Conservation (phyloP, 2,797 vertebrate genomes). For the Arnoldichthys spilopterus region DNA sequence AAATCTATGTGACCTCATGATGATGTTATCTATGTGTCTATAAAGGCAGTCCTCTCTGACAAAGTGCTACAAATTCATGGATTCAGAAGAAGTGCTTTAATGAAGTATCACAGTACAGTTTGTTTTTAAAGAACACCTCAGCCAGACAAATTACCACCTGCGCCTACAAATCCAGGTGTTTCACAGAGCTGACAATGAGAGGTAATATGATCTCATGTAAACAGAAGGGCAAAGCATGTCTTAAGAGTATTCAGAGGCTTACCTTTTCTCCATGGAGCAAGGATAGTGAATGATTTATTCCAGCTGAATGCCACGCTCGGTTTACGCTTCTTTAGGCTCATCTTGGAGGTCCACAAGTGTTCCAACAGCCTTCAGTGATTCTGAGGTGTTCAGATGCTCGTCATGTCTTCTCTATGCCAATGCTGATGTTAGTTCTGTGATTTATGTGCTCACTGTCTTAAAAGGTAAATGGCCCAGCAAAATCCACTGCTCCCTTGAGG, state of each 20-base stretch:
- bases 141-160: constrained; percentile 50
- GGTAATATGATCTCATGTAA: constrained; percentile 24
- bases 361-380: constrained; percentile 33
- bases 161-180: constrained; percentile 44
- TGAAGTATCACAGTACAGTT: constrained; percentile 27
- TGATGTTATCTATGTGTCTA: neutral
- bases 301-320: constrained; percentile 77
- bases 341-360: constrained; percentile 54
- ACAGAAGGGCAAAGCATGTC: constrained; percentile 16
- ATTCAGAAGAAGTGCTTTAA: neutral
- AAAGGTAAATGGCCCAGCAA: constrained; percentile 22
- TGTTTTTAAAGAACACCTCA: constrained; percentile 34
- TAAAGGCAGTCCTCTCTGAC: neutral
- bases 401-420: constrained; percentile 27
- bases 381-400: constrained; percentile 43
- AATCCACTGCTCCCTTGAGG: constrained; percentile 3
- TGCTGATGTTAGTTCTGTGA: constrained; percentile 4
- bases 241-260: constrained; percentile 44
- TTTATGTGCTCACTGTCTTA: constrained; percentile 15
- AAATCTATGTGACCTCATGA: neutral
- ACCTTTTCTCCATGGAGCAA: constrained; percentile 84
- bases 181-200: constrained; percentile 15
- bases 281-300: constrained; percentile 80
- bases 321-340: constrained; percentile 74
- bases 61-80: constrained; percentile 3